Conservation (phyloP, 2,888 invertebrate species). For the Leucozona laternaria region DNA sequence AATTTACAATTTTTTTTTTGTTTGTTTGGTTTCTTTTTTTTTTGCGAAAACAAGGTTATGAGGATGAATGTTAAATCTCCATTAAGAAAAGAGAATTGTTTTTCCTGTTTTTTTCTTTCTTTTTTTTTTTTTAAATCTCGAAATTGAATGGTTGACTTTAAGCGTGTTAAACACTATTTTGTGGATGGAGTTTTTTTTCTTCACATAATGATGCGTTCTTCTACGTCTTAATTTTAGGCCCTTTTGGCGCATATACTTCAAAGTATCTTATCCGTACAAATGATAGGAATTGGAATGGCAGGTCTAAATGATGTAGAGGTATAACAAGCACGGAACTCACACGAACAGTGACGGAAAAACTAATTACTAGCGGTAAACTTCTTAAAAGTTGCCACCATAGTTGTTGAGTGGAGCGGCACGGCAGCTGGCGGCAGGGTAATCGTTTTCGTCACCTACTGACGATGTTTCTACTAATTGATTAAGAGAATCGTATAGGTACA, state of each 20-base stretch:
- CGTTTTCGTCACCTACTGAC: constrained; percentile 46
- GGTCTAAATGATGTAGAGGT: constrained; percentile 33
- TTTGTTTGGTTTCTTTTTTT: background rate
- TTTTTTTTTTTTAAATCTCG: constrained; percentile 1
- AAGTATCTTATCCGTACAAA: constrained; percentile 5
- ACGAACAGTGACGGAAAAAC: constrained; percentile 38
- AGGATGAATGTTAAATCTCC: constrained; percentile 46
- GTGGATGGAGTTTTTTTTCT: background rate
- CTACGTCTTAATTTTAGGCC: constrained; percentile 4
- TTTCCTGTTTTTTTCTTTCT: background rate
- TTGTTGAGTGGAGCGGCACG: background rate
- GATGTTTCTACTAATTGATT: constrained; percentile 51
- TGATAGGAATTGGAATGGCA: constrained; percentile 7
- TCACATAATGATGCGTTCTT: background rate
- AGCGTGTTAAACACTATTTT: constrained; percentile 37
- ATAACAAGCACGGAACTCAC: constrained; percentile 31
- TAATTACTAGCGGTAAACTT: constrained; percentile 60
- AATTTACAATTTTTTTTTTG: constrained; percentile 30
- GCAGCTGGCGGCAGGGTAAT: background rate
- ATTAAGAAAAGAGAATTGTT: constrained; percentile 36
- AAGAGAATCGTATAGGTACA: constrained; percentile 21
- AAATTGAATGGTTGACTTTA: constrained; percentile 29
- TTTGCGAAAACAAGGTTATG: constrained; percentile 29
- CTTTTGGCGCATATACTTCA: constrained; percentile 28
- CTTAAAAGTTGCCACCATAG: constrained; percentile 53